These are phyloP conservation scores for Vulpes vulpes DNA, from an alignment of 2,113 vertebrate genomes.

Conservation along the genomic window DNA sequence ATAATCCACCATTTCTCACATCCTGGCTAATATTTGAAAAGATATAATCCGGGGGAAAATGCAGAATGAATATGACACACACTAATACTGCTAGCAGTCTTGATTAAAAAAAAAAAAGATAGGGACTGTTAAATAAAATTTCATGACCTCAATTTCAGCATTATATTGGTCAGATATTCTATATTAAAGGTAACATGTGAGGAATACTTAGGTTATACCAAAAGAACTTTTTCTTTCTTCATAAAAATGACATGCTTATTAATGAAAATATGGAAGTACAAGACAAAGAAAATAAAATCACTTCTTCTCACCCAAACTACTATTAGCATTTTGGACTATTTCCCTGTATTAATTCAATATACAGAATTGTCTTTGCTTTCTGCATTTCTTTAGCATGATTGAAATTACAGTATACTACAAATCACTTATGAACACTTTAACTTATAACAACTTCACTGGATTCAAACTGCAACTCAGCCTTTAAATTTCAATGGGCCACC, in stretches of 20 bases:
- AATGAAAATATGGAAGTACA: constrained; percentile 22
- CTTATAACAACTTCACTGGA: constrained; percentile 8
- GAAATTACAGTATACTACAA: neutral
- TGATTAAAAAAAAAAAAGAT: neutral
- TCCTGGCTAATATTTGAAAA: constrained; percentile 24
- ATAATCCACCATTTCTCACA: neutral
- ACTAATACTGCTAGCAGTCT: neutral
- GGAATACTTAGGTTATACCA: neutral
- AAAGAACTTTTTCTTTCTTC: constrained; percentile 25
- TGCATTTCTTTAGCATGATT: neutral
- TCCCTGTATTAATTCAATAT: neutral
- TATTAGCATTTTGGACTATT: neutral
- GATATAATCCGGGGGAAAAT: neutral
- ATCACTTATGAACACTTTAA: constrained; percentile 14
- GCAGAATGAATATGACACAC: neutral
- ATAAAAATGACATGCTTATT: constrained; percentile 46
- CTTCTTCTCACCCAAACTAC: constrained; percentile 21
- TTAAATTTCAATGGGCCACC: neutral
- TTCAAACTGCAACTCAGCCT: neutral
- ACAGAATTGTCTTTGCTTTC: constrained; percentile 26
- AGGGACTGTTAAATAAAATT: neutral
- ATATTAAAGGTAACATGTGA: neutral
- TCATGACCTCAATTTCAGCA: constrained; percentile 11
- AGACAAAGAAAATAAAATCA: constrained; percentile 60
- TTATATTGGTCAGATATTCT: neutral